A percentile compares a stretch with the other conserved stretches of the same genome.
These are phyloP conservation scores for Mamestra brassicae DNA, from an alignment of 2,888 invertebrate genomes.

Conservation along the genomic window DNA sequence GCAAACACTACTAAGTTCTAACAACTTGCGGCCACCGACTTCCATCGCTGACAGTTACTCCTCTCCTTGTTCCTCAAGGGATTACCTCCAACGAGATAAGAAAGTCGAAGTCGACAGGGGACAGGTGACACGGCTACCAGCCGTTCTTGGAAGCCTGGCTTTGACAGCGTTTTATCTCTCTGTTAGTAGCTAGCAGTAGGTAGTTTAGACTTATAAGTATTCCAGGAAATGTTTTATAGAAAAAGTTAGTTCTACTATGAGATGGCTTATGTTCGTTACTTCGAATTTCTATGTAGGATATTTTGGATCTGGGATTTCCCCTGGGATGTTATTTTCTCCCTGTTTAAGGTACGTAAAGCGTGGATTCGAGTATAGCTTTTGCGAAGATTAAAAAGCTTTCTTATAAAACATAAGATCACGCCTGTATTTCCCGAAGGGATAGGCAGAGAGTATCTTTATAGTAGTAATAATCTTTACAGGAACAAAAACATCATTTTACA, in stretches of 20 bases:
- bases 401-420: not conserved
- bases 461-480: no score
- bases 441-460: not conserved
- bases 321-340: not conserved
- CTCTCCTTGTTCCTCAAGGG: constrained; percentile 42
- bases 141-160: constrained; percentile 9
- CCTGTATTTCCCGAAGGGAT: not conserved
- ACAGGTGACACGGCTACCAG: constrained; percentile 43
- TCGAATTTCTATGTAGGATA: not conserved
- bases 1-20: constrained; percentile 3
- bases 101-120: constrained; percentile 34
- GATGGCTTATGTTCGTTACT: not conserved
- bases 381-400: not conserved
- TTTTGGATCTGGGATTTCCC: not conserved
- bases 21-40: not conserved
- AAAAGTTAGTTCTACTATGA: not conserved
- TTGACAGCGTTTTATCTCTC: constrained; percentile 39
- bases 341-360: not conserved
- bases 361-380: not conserved
- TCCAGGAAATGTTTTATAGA: constrained; percentile 12
- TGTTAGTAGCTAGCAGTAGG: constrained; percentile 8
- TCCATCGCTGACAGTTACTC: constrained; percentile 27
- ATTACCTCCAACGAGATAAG: constrained; percentile 46
- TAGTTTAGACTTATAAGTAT: constrained; percentile 1
- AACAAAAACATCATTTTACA: no score